Evolutionary conservation across 2,888 invertebrate species (phyloP).

Genomic region (Pammene fasciana): DNA sequence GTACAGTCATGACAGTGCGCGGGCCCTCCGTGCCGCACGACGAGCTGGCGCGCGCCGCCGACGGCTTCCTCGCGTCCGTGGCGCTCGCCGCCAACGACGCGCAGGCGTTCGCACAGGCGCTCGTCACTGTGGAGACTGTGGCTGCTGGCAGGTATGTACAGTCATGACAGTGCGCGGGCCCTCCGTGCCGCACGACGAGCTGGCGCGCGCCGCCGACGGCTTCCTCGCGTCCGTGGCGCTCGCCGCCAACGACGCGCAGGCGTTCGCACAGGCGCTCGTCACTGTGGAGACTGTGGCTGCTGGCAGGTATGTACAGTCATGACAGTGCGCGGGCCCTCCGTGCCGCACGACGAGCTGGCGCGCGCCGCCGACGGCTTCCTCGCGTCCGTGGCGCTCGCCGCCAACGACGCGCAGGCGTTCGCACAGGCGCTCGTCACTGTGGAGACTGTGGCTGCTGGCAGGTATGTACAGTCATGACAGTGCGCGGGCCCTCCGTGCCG

Average conservation of each 20-base stretch:
- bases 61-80: slow-evolving; percentile 46
- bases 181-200: slow-evolving; percentile 84
- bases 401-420: too few species aligned
- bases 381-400: slow-evolving; percentile 48
- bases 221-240: slow-evolving; percentile 4
- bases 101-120: slow-evolving; percentile 73
- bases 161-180: neutral
- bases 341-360: slow-evolving; percentile 65
- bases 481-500: too few species aligned
- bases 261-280: slow-evolving; percentile 72
- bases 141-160: neutral
- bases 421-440: too few species aligned
- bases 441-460: too few species aligned
- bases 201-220: slow-evolving; percentile 85
- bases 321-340: too few species aligned
- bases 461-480: too few species aligned
- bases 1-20: neutral
- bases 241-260: slow-evolving; percentile 50
- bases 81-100: slow-evolving; percentile 47
- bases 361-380: slow-evolving; percentile 83
- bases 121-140: neutral
- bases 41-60: slow-evolving; percentile 78
- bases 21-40: slow-evolving; percentile 73
- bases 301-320: neutral
- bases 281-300: neutral